A percentile compares a stretch with the other conserved stretches of the same genome.
phyloP scores from a whole-genome alignment of 2,797 vertebrate species.

The Cynodonichthys magdalenae region DNA sequence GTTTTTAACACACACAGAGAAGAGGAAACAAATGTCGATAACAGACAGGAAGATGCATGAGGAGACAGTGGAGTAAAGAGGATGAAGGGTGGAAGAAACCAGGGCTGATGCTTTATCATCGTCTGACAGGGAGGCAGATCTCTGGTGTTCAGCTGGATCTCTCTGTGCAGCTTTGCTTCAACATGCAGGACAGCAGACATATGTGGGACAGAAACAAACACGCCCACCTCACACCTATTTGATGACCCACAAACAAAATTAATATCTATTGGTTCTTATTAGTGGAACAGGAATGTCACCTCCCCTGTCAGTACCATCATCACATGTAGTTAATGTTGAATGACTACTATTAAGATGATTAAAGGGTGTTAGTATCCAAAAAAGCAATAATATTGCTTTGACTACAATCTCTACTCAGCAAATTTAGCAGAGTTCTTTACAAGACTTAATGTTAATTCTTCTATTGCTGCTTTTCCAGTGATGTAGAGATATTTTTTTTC shows the following conservation, averaged over 20 bases:
- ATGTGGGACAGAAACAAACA: constrained; percentile 44
- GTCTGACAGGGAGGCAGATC: constrained; percentile 32
- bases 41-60: constrained; percentile 25
- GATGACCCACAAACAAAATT: constrained; percentile 22
- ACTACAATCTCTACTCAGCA: too few species aligned
- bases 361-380: too few species aligned
- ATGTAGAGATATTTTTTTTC: too few species aligned
- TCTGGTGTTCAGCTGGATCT: constrained; percentile 22
- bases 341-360: too few species aligned
- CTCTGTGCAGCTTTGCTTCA: constrained; percentile 12
- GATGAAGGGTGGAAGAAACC: constrained; percentile 26
- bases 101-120: constrained; percentile 23
- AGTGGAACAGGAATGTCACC: constrained; percentile 48
- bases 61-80: constrained; percentile 18
- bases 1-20: constrained; percentile 53
- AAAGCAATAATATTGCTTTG: too few species aligned
- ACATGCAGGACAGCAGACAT: constrained; percentile 5
- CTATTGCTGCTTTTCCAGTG: too few species aligned
- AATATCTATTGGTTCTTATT: constrained; percentile 37
- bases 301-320: constrained; percentile 46
- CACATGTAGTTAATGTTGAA: too few species aligned
- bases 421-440: too few species aligned
- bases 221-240: constrained; percentile 40
- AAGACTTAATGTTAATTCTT: too few species aligned
- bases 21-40: constrained; percentile 35